These are phyloP conservation scores for Miichthys miiuy DNA, from an alignment of 2,797 vertebrate genomes.

Conservation along the genomic window DNA sequence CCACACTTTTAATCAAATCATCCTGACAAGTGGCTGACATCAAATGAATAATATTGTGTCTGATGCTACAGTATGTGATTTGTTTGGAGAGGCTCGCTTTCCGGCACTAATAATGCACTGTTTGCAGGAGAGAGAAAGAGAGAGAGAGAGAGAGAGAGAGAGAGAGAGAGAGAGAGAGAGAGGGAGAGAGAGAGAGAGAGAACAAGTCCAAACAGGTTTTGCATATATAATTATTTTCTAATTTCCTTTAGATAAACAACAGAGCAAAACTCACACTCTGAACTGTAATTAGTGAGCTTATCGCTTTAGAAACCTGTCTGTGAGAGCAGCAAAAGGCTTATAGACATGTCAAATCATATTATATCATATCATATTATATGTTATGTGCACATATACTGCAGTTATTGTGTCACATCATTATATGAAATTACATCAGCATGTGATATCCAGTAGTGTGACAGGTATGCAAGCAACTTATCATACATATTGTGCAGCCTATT, in stretches of 20 bases:
- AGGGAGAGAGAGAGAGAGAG: constrained; percentile 26
- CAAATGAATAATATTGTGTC: constrained; percentile 65
- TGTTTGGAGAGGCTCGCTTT: constrained; percentile 55
- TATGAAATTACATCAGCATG: neutral
- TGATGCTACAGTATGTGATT: constrained; percentile 59
- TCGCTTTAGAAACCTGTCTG: constrained; percentile 26
- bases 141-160: constrained; percentile 29
- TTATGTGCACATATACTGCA: neutral
- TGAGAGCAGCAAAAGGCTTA: constrained; percentile 13
- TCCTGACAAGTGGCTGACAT: constrained; percentile 73
- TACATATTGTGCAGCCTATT: neutral
- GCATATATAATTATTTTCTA: constrained; percentile 72
- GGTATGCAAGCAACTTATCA: neutral
- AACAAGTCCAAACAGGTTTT: constrained; percentile 61
- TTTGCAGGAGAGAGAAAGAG: constrained; percentile 43
- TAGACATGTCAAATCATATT: constrained; percentile 28
- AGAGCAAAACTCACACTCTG: constrained; percentile 53
- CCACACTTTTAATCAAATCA: constrained; percentile 76
- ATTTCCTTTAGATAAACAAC: constrained; percentile 71
- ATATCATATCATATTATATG: constrained; percentile 9
- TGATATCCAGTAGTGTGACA: neutral
- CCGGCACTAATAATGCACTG: constrained; percentile 62
- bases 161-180: constrained; percentile 17
- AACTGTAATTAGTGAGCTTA: constrained; percentile 61
- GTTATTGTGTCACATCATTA: neutral